Base-by-base conservation (phyloP, 1,140 invertebrate species). In the Caenorhabditis tropicalis region DNA sequence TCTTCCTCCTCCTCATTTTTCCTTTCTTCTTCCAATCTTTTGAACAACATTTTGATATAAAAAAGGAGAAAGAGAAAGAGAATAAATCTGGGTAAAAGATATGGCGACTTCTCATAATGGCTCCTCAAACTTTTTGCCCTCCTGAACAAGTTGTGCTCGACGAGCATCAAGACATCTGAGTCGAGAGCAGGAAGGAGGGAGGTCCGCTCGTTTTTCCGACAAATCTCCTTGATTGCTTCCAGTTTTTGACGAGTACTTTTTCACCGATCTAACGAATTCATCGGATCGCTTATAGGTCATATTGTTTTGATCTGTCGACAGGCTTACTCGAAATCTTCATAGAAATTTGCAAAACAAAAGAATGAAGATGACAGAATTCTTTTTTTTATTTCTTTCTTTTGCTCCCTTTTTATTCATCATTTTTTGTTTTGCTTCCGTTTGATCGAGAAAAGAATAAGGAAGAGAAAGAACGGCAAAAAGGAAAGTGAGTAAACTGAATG, bases 51-150 rank as follows among this genome's bases (percentile, higher is more conserved):
- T n/a, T n/a, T n/a, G n/a, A n/a, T n/a, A n/a, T n/a, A n/a, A n/a
- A n/a, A n/a, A n/a, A n/a, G n/a, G n/a, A n/a, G n/a, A n/a, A n/a
- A n/a, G n/a, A n/a, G n/a, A n/a, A n/a, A n/a, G n/a, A 36, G 10
- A 9, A 70, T 2, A 70, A 70, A 70, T 70, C 60, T 36, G 60
- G 33, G 60, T 36, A 31, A 60, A 60, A 29, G 24, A 60, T 60
- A 39, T 70, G 53, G 53, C 53, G 60, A 70, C 60, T 70, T 70
- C 60, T 39, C 33, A 70, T 70, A 39, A 70, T 70, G 60, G 33
- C 60, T 36, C 60, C 60, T 65, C 31, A 70, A 70, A 39, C 31
- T 70, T 70, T 39, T 39, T 70, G 9, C 12, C 1, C 60, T 19
- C 60, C 33, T 36, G n/a, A n/a, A n/a, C 4, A 33, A 33, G 16